Conservation (phyloP, 2,797 vertebrate genomes). For the Lycodopsis pacificus region DNA sequence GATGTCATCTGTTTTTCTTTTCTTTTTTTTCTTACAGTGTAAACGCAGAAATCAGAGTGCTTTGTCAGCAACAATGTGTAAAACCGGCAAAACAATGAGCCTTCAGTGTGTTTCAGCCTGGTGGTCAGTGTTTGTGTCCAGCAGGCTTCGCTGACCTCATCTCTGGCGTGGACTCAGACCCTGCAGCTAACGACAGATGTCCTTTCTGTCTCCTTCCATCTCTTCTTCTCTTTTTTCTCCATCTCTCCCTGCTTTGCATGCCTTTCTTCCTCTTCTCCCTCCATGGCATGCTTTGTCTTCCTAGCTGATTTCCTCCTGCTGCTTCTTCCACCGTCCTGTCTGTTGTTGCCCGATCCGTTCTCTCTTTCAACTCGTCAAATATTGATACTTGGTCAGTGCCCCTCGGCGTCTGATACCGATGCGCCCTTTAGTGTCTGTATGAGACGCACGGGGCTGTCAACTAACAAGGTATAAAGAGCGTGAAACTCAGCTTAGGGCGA, state of each 20-base stretch:
- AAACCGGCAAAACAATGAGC: neutral
- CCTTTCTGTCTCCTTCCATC: slow-evolving; percentile 24
- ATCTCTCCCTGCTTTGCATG: neutral
- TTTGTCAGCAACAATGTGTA: neutral
- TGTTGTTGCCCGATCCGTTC: neutral
- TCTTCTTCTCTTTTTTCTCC: neutral
- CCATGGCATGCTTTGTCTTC: neutral
- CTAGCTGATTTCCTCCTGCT: neutral
- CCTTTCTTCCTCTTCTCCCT: neutral
- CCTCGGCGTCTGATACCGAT: neutral
- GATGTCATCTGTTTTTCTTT: neutral
- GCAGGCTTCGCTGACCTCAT: slow-evolving; percentile 60
- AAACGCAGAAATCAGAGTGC: neutral
- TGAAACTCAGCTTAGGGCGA: too few species aligned
- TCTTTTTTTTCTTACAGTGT: neutral
- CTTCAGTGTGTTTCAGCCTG: slow-evolving; percentile 3
- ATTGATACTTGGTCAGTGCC: neutral
- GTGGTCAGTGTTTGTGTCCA: slow-evolving; percentile 34
- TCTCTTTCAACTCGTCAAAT: neutral
- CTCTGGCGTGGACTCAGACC: slow-evolving; percentile 55
- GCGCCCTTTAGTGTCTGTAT: neutral
- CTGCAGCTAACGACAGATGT: slow-evolving; percentile 62
- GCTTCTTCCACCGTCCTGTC: neutral
- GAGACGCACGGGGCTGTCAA: neutral
- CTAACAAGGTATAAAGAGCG: too few species aligned